Evolutionary conservation across 2,797 vertebrate species (phyloP).

Genomic region (Gymnodraco acuticeps): DNA sequence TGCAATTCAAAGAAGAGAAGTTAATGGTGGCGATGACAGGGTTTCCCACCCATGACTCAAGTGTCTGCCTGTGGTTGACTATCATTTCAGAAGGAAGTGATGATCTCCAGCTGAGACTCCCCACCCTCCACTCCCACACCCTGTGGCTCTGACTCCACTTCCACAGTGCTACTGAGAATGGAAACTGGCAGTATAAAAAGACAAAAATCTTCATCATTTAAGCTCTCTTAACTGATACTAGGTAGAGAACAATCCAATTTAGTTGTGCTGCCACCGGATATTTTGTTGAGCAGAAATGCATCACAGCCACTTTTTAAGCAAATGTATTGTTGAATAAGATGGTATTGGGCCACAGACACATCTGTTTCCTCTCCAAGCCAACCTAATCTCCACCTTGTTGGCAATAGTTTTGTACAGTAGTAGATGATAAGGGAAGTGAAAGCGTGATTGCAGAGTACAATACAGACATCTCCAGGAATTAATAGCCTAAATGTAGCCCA

Average conservation of each 20-base stretch:
- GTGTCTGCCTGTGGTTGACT: conserved; percentile 27
- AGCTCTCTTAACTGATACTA: conserved; percentile 13
- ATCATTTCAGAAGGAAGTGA: conserved; percentile 25
- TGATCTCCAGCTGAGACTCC: conserved; percentile 47
- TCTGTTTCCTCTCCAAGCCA: no score
- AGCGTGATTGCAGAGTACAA: background rate
- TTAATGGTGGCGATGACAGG: conserved; percentile 17
- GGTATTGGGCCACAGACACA: background rate
- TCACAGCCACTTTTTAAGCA: background rate
- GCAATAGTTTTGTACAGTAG: background rate
- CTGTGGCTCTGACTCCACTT: conserved; percentile 12
- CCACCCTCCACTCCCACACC: conserved; percentile 13
- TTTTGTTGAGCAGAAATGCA: background rate
- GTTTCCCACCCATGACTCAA: conserved; percentile 15
- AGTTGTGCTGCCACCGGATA: background rate
- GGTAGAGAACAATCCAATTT: background rate
- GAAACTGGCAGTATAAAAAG: conserved; percentile 60
- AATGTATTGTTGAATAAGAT: background rate
- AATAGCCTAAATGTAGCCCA: background rate
- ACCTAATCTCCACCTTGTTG: background rate
- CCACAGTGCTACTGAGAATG: conserved; percentile 31
- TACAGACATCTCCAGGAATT: background rate
- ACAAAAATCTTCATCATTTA: conserved; percentile 20
- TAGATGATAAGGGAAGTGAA: background rate
- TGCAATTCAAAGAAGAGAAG: background rate